Percentiles rank a stretch among this genome's conserved stretches.
phyloP scores from a whole-genome alignment of 1,140 invertebrate genomes.

The Cydia strobilella region DNA sequence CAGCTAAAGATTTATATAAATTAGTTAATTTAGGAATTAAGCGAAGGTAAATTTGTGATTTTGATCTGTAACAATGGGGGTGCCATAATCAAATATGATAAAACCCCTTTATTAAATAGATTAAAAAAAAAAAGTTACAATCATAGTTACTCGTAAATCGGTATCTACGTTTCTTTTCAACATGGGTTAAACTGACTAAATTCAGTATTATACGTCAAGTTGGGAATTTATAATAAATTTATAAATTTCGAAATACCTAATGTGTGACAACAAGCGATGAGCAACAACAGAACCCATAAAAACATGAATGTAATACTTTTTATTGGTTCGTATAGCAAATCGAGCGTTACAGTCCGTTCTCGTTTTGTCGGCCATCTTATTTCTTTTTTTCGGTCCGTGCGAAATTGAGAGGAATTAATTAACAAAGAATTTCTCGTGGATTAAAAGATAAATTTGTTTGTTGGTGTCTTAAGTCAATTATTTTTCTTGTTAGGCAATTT shows the following conservation, averaged over 20 bases:
- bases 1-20: no score
- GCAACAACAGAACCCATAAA: constrained; percentile 2
- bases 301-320: constrained; percentile 19
- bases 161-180: no score
- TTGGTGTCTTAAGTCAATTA: constrained; percentile 24
- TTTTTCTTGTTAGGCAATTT: constrained; percentile 2
- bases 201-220: no score
- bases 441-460: constrained; percentile 32
- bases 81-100: no score
- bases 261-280: not conserved
- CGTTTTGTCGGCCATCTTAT: constrained; percentile 25
- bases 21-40: no score
- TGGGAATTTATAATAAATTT: not conserved
- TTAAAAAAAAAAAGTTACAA: no score
- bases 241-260: not conserved
- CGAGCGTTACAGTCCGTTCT: constrained; percentile 27
- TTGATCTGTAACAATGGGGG: no score
- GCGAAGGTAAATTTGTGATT: no score
- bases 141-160: no score
- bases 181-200: no score
- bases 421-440: constrained; percentile 29
- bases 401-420: constrained; percentile 33
- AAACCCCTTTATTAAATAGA: no score
- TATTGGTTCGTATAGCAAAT: constrained; percentile 28
- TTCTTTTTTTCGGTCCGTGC: constrained; percentile 21